These are phyloP conservation scores for Ceratothoa steindachneri DNA, from an alignment of 2,888 invertebrate species.

Conservation along the genomic window DNA sequence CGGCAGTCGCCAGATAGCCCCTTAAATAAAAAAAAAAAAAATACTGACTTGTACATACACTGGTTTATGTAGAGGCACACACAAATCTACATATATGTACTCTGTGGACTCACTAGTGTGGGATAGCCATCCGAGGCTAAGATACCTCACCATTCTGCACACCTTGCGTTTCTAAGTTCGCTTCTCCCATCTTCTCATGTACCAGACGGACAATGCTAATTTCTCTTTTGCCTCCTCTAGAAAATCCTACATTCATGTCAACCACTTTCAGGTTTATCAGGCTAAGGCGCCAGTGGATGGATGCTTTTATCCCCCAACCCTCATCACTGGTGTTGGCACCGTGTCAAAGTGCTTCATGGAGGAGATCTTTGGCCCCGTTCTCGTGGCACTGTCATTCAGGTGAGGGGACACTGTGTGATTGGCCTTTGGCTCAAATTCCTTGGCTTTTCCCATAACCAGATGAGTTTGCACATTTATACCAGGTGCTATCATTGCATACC, in stretches of 20 bases:
- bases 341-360: slow-evolving; percentile 57
- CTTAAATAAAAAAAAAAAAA: no score
- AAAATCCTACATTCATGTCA: no score
- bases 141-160: no score
- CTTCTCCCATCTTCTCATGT: no score
- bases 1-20: no score
- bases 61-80: neutral
- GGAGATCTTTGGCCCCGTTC: slow-evolving; percentile 55
- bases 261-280: slow-evolving; percentile 50
- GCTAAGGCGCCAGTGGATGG: slow-evolving; percentile 49
- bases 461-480: neutral
- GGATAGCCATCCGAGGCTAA: no score
- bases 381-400: slow-evolving; percentile 52
- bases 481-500: no score
- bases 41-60: neutral
- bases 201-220: no score
- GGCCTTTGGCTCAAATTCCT: neutral
- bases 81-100: neutral
- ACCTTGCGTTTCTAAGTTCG: no score
- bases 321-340: slow-evolving; percentile 55
- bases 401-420: slow-evolving; percentile 13
- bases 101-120: no score
- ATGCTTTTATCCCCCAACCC: slow-evolving; percentile 54
- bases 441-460: neutral
- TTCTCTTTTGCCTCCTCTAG: no score